Evolutionary conservation across 2,113 vertebrate genomes (phyloP), one percentile per base, ranked within the genome.

Genomic region (Mandrillus leucophaeus): DNA sequence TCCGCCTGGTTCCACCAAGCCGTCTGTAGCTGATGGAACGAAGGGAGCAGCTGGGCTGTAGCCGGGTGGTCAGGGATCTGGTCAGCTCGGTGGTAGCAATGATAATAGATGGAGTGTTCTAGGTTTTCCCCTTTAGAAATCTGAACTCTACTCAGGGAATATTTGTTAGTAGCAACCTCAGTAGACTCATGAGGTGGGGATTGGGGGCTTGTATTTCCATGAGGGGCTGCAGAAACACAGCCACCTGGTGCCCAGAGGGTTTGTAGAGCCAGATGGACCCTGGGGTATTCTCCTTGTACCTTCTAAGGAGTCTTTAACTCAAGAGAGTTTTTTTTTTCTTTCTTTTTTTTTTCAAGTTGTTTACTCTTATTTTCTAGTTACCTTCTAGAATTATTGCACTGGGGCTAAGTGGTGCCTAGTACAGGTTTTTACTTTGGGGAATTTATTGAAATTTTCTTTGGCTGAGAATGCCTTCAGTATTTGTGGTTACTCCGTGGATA

Each of bases 341-440:
- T 22, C 32, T 45, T 0, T 43, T 35, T 93, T 0, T 43, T 43
- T 89, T 52, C 25, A 16, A 35, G 5, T 50, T 55, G 4, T 14
- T 38, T 78, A 40, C 38, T 8, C 16, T 16, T 57, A 11, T 40
- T 90, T 93, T 61, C 88, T 45, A 6, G 23, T 45, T 76, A 45
- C 3, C 70, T 18, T 78, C 59, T 18, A 35, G 30, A 20, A 4
- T 50, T 3, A 4, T 17, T 32, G 22, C 16, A 0, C 1, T 52
- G 59, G 38, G 50, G n/a, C 50, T 12, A 7, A 43, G 1, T 52
- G 10, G 10, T 35, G 5, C 17, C 23, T 50, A 1, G 0, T 8
- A 23, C 38, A 27, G 6, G 23, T 59, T 68, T 27, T 55, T 75
- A 0, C 73, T 43, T 32, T 27, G 5, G 23, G 9, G 35, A 75